Evolutionary conservation across 1,140 invertebrate species (phyloP).

Genomic region (Sarcophaga bullata): DNA sequence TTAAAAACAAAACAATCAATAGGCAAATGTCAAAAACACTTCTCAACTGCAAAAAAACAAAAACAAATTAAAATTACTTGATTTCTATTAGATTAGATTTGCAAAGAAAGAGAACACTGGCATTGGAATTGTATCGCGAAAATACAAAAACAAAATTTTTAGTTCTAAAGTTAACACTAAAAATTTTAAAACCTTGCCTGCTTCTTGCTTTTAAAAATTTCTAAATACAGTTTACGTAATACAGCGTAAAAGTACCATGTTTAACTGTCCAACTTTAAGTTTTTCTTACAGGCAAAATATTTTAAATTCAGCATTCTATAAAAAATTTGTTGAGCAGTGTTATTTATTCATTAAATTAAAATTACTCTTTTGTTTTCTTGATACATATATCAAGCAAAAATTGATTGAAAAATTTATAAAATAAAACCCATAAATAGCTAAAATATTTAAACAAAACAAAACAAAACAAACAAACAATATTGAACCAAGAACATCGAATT

Average conservation of each 20-base stretch:
- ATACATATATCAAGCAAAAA: background rate
- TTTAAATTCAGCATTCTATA: too few relatives aligned
- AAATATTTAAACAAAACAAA: conserved; percentile 31
- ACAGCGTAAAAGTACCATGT: too few relatives aligned
- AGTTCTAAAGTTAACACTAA: background rate
- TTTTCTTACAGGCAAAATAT: too few relatives aligned
- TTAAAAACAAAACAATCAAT: background rate
- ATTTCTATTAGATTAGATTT: background rate
- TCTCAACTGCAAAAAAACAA: background rate
- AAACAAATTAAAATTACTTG: background rate
- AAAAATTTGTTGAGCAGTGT: too few relatives aligned
- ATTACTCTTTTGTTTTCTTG: background rate
- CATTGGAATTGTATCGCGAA: too few relatives aligned
- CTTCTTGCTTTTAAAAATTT: too few relatives aligned
- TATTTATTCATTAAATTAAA: background rate
- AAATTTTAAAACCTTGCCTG: too few relatives aligned
- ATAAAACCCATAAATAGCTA: background rate
- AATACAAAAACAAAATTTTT: background rate
- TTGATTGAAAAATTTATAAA: conserved; percentile 1
- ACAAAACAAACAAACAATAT: conserved; percentile 42
- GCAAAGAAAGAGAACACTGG: too few relatives aligned
- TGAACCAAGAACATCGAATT: conserved; percentile 66
- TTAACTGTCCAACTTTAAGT: too few relatives aligned
- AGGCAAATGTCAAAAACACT: too few relatives aligned
- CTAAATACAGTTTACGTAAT: too few relatives aligned